Base-by-base conservation (phyloP, 2,888 invertebrate species). In the Noctua comes region DNA sequence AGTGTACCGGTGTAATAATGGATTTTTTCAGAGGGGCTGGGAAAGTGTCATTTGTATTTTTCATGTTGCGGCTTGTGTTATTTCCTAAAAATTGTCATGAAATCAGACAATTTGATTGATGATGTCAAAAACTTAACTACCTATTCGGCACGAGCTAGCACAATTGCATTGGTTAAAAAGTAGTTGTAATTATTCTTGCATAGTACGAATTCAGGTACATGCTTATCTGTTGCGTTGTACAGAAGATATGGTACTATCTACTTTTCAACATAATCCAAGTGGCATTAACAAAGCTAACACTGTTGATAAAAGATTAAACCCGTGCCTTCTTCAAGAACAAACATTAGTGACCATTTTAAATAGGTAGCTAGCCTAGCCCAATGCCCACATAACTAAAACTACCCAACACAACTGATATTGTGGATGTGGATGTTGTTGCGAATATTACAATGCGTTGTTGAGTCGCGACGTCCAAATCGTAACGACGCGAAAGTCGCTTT, bases 261-360 rank as follows among this genome's bases (percentile, higher is more conserved):
- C 10, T n/a, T 27, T 59, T 27, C 16, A 59, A 59, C 31, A 18
- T 51, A 48, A 31, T 48, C 27, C 31, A 31, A 71, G 24, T 54
- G 18, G 24, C 27, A 27, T 27, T 40, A 70, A 70, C 24, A 54
- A 40, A 74, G 4, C 27, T 11, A 18, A 57, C 24, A 43, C 24
- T 27, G 27, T 54, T 73, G 73, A 54, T 74, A 57, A 74, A 27
- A 31, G 18, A 72, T 31, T n/a, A 36, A 51, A 24, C n/a, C 18
- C 1, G 40, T 21, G 48, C 59, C 2, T 43, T 40, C 43, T 13
- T 40, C 62, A 36, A 48, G 59, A 24, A 10, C 43, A 11, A 24
- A 3, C 18, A 46, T 46, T n/a, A 75, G 8, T 13, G n/a, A 36
- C 13, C 36, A 57, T 31, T 57, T 36, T 31, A 48, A 36, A 48